Evolutionary conservation across 2,888 invertebrate genomes (phyloP).

Genomic region (Galerucella calmariensis): DNA sequence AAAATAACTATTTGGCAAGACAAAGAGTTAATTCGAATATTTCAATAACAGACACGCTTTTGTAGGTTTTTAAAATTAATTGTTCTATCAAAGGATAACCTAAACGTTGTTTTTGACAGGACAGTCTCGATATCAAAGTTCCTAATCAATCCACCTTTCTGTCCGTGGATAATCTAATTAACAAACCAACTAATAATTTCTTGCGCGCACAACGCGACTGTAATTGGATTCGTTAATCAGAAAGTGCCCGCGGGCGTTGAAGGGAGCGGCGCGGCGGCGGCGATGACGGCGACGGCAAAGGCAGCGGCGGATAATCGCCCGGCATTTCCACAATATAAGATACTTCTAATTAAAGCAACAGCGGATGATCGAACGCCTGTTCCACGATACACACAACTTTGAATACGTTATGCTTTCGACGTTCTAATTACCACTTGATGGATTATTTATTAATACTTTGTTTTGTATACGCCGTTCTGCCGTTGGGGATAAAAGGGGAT

Average conservation of each 20-base stretch:
- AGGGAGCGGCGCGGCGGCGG: slow-evolving; percentile 3
- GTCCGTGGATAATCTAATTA: slow-evolving; percentile 63
- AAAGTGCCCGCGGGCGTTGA: slow-evolving; percentile 57
- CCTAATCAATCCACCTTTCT: slow-evolving; percentile 54
- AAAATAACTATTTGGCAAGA: no score
- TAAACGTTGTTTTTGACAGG: slow-evolving; percentile 29
- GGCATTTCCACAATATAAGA: slow-evolving; percentile 58
- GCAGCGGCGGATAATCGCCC: slow-evolving; percentile 63
- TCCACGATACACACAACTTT: slow-evolving; percentile 39
- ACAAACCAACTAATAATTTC: slow-evolving; percentile 65
- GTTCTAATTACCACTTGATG: slow-evolving; percentile 43
- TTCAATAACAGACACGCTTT: not conserved
- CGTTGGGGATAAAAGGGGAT: slow-evolving; percentile 20
- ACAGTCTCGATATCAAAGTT: slow-evolving; percentile 35
- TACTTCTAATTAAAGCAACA: slow-evolving; percentile 56
- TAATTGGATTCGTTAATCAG: slow-evolving; percentile 66
- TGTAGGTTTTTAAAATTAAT: not conserved
- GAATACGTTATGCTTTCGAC: slow-evolving; percentile 40
- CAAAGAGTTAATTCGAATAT: not conserved
- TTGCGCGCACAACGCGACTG: slow-evolving; percentile 64
- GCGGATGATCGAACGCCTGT: slow-evolving; percentile 47
- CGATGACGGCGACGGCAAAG: slow-evolving; percentile 49
- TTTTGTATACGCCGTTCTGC: slow-evolving; percentile 27
- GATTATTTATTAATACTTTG: slow-evolving; percentile 42
- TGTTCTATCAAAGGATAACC: slow-evolving; percentile 34